Percentiles rank a stretch among this genome's conserved stretches.
These are phyloP conservation scores for Sycobia sp. DNA, from an alignment of 1,140 invertebrate genomes.

Conservation along the genomic window DNA sequence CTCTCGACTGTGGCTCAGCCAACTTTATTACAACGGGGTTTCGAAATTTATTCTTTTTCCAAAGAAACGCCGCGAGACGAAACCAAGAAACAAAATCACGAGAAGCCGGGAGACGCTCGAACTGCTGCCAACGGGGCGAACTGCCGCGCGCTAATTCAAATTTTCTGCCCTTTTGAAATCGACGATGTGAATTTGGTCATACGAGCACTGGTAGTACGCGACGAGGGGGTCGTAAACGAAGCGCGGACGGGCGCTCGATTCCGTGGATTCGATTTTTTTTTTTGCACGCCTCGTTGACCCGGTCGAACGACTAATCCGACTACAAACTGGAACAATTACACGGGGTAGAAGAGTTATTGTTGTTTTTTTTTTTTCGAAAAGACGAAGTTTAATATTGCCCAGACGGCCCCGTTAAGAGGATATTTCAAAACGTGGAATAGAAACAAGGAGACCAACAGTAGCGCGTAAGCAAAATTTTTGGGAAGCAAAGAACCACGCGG, in stretches of 20 bases:
- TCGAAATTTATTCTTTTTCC: constrained; percentile 34
- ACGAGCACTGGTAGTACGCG: not conserved
- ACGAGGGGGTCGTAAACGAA: not conserved
- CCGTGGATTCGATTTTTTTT: not conserved
- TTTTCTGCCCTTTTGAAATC: constrained; percentile 10
- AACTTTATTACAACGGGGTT: constrained; percentile 31
- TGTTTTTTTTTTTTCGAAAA: too few species aligned
- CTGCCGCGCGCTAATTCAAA: not conserved
- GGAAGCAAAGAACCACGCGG: not conserved
- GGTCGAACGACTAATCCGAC: constrained; percentile 2
- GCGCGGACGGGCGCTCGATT: not conserved
- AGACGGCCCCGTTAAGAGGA: constrained; percentile 15
- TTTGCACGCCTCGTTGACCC: constrained; percentile 11
- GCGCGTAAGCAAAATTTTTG: not conserved
- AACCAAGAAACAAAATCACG: constrained; percentile 16
- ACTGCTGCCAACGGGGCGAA: not conserved
- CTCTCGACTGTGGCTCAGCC: constrained; percentile 1
- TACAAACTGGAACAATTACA: not conserved
- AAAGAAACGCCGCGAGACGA: constrained; percentile 26
- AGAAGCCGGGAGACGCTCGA: constrained; percentile 2
- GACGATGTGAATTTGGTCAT: constrained; percentile 10
- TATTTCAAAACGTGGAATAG: constrained; percentile 1
- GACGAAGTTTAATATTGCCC: too few species aligned
- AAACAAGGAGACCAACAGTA: not conserved
- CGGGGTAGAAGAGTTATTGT: constrained; percentile 1